These are phyloP conservation scores for Drosophila mercatorum DNA, from an alignment of 2,888 invertebrate species.

Conservation along the genomic window DNA sequence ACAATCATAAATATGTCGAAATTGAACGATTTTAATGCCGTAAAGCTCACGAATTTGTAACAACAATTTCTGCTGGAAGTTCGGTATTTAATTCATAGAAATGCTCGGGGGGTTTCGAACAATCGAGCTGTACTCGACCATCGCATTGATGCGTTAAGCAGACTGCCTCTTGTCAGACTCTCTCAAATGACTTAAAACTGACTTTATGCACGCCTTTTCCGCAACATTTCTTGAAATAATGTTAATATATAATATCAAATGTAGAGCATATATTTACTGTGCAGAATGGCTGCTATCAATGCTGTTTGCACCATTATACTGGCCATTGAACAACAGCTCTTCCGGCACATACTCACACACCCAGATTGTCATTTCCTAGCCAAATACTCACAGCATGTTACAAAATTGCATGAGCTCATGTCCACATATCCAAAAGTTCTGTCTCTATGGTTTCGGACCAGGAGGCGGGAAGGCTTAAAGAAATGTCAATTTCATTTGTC, in stretches of 20 bases:
- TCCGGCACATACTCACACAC: slow-evolving; percentile 20
- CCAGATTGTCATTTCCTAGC: slow-evolving; percentile 21
- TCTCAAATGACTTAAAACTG: background rate
- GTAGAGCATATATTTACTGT: slow-evolving; percentile 19
- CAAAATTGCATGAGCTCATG: slow-evolving; percentile 46
- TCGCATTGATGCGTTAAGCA: slow-evolving; percentile 4
- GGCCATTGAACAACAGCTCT: slow-evolving; percentile 42
- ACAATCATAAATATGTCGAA: background rate
- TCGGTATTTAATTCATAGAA: slow-evolving; percentile 1
- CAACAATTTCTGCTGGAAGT: background rate
- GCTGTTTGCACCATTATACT: slow-evolving; percentile 51
- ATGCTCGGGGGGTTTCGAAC: background rate
- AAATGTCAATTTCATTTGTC: slow-evolving; percentile 80
- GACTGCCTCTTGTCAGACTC: background rate
- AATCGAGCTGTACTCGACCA: slow-evolving; percentile 1
- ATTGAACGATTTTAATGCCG: background rate
- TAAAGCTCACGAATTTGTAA: background rate
- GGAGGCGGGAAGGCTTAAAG: slow-evolving; percentile 49
- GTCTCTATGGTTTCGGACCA: slow-evolving; percentile 47
- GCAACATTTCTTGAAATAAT: slow-evolving; percentile 15
- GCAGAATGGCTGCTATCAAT: slow-evolving; percentile 40
- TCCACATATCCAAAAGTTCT: slow-evolving; percentile 43
- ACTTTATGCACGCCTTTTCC: slow-evolving; percentile 16
- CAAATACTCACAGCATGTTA: slow-evolving; percentile 52
- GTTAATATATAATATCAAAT: slow-evolving; percentile 1